Percentiles rank a stretch among this genome's conserved stretches.
These are phyloP conservation scores for Tonatia bakeri DNA, from an alignment of 2,113 vertebrate genomes.

Conservation along the genomic window DNA sequence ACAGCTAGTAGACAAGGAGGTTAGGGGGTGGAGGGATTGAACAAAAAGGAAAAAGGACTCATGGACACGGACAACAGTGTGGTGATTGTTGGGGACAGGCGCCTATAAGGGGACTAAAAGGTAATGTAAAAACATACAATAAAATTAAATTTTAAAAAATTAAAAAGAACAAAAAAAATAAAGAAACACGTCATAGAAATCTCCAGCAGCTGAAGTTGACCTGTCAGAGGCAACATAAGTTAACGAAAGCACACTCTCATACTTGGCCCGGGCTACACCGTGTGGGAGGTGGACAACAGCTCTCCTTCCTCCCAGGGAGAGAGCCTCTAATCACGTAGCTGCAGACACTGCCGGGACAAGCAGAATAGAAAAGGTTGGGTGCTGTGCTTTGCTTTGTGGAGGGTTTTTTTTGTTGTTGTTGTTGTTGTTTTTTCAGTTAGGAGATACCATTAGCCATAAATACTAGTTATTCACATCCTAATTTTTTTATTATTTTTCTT, in stretches of 20 bases:
- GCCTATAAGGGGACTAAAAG: too few species aligned
- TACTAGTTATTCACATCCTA: not conserved
- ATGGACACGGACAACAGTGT: too few species aligned
- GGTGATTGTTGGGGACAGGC: too few species aligned
- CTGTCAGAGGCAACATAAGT: not conserved
- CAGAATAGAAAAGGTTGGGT: not conserved
- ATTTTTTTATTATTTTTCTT: not conserved
- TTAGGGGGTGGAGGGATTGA: too few species aligned
- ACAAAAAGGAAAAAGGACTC: too few species aligned
- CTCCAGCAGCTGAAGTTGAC: not conserved
- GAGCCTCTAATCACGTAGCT: rapidly evolving
- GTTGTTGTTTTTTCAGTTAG: not conserved
- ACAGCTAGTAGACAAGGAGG: too few species aligned
- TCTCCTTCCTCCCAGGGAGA: not conserved
- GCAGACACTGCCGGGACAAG: not conserved
- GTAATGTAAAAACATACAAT: too few species aligned
- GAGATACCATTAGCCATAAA: not conserved
- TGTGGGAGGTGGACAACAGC: not conserved
- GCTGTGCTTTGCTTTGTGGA: not conserved
- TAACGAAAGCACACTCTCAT: not conserved
- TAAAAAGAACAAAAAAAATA: not conserved
- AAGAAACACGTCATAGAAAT: not conserved
- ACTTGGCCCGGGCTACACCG: rapidly evolving
- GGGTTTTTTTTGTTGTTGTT: too few species aligned
- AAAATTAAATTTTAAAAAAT: too few species aligned